Evolutionary conservation across 1,140 invertebrate genomes (phyloP).

Genomic region (Propsilocerus akamusi): DNA sequence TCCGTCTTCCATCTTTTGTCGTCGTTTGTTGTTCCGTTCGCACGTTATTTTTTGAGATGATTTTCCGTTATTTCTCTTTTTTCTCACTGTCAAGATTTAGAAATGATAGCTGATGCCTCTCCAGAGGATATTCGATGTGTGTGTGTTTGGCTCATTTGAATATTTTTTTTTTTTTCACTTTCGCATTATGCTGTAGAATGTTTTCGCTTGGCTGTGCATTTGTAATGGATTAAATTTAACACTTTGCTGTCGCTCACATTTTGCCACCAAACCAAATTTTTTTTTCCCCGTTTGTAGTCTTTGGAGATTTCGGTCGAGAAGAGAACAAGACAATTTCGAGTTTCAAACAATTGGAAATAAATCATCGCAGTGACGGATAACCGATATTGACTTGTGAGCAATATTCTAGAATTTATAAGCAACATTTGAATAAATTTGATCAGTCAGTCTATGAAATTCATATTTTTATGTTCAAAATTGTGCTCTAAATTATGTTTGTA

Average conservation of each 20-base stretch:
- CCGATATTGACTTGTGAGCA: too few relatives aligned
- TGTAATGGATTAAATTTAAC: conserved; percentile 2
- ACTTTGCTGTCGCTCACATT: not conserved
- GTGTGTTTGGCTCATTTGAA: not conserved
- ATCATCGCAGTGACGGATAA: not conserved
- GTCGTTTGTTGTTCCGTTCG: not conserved
- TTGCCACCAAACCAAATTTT: not conserved
- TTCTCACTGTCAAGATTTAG: not conserved
- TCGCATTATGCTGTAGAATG: too few relatives aligned
- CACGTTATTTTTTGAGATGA: not conserved
- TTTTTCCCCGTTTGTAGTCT: not conserved
- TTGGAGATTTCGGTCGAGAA: too few relatives aligned
- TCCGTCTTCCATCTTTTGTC: not conserved
- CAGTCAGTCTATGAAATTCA: too few relatives aligned
- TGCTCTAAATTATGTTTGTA: too few relatives aligned
- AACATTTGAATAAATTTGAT: conserved; percentile 1
- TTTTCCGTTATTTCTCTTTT: not conserved
- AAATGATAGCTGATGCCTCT: not conserved
- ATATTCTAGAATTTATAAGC: too few relatives aligned
- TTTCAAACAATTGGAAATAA: not conserved
- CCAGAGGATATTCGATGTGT: not conserved
- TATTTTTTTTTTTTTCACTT: not conserved
- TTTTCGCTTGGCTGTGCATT: not conserved
- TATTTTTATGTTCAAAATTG: too few relatives aligned
- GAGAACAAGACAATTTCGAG: too few relatives aligned